Evolutionary conservation across 2,888 invertebrate species (phyloP), one percentile per base, ranked within the genome.

Genomic region (Pimpla rufipes): DNA sequence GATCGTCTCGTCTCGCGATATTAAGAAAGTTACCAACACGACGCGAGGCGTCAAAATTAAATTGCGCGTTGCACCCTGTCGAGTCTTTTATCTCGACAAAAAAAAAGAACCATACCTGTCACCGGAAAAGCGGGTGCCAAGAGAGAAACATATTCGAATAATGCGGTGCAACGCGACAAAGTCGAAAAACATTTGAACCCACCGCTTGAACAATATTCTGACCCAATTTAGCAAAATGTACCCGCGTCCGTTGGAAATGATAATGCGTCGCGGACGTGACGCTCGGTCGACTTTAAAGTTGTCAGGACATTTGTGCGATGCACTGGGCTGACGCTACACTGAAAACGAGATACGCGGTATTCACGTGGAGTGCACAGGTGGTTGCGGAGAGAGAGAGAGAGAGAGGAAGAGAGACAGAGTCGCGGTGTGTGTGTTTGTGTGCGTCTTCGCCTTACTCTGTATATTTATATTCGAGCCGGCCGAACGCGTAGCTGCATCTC

Each of bases 331-430:
- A 35, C 29, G n/a, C 57, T n/a, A n/a, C 35, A n/a, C 13, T 35
- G 6, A 29, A 59, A 59, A n/a, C n/a, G 6, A 59, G 35, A 59
- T 55, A 55, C 13, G 21, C 55, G 67, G 78, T 5, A 78, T 78
- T 70, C 70, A 64, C 47, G 64, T 62, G 64, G 62, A 62, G 50
- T 75, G 52, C 79, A 82, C 79, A 82, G 82, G 82, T 82, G 82
- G 79, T 82, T 79, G 82, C 13, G 45, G 45, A 68, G 40, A 71
- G 42, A 42, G 42, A 42, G 42, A 42, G 42, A 29, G 5, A 42
- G 42, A 42, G 42, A 42, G 4, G 7, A 2, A 42, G 23, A 59
- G 35, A 59, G 57, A 35, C 57, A 29, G 29, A 59, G n/a, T 6
- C n/a, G 35, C 11, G 13, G 57, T 23, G 55, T 21, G 0, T 62